Evolutionary conservation across 2,113 vertebrate genomes (phyloP).

Genomic region (Clarias gariepinus): DNA sequence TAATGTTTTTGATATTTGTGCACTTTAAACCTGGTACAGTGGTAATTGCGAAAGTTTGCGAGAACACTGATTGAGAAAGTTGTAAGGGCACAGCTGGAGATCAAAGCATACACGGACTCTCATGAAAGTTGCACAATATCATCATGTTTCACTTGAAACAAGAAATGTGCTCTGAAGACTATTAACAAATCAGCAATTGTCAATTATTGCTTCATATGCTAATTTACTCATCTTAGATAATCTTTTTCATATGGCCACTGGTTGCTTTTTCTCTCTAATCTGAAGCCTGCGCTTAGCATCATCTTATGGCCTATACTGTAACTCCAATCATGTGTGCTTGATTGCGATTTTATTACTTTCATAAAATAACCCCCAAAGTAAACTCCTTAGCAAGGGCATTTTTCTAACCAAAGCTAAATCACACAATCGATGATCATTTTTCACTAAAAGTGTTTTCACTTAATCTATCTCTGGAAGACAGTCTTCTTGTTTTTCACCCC

Average conservation of each 20-base stretch:
- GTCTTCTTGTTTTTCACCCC: not conserved
- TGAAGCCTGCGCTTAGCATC: not conserved
- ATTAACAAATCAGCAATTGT: not conserved
- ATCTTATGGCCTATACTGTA: not conserved
- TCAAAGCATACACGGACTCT: not conserved
- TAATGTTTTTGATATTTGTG: not conserved
- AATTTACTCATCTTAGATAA: too few species aligned
- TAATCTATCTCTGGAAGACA: not conserved
- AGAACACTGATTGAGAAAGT: not conserved
- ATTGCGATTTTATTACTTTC: not conserved
- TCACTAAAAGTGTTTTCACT: not conserved
- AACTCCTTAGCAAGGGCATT: not conserved
- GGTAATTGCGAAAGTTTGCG: not conserved
- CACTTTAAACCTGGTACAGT: not conserved
- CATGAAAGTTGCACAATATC: not conserved
- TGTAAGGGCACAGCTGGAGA: not conserved
- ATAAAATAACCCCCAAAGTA: not conserved
- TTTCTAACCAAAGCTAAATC: conserved; percentile 13
- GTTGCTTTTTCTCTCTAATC: not conserved
- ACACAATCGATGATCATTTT: not conserved
- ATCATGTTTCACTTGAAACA: not conserved
- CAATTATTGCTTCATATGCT: too few species aligned
- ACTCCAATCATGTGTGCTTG: not conserved
- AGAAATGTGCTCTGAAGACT: not conserved
- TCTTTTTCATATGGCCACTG: not conserved